Conservation (phyloP, 1,140 invertebrate genomes). For the Oreohelix idahoensis region DNA sequence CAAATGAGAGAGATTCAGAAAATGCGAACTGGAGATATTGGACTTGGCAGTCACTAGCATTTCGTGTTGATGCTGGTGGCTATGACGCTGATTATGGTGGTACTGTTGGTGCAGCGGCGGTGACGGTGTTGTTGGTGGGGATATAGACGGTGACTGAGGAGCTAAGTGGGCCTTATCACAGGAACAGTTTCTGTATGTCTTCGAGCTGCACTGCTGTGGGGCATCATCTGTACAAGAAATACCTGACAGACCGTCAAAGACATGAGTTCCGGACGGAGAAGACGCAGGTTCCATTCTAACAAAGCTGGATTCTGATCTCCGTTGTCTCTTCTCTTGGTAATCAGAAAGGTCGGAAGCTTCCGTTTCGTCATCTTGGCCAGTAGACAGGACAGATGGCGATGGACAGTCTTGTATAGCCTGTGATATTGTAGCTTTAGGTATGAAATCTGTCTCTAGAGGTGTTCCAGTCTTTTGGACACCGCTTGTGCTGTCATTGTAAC, state of each 20-base stretch:
- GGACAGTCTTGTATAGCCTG: neutral
- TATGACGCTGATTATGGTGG: neutral
- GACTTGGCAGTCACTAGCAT: neutral
- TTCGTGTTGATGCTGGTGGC: neutral
- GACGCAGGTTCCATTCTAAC: neutral
- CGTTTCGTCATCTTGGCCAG: neutral
- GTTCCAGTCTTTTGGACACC: neutral
- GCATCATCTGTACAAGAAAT: neutral
- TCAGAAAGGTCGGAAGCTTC: neutral
- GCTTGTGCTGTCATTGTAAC: neutral
- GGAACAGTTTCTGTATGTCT: neutral
- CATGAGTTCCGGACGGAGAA: neutral
- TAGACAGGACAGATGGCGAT: neutral
- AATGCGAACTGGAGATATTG: neutral
- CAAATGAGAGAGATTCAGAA: neutral
- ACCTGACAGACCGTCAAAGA: neutral
- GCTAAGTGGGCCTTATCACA: neutral
- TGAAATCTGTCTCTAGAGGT: neutral
- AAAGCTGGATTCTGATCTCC: neutral
- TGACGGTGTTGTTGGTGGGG: conserved; percentile 21
- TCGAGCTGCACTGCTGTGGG: neutral
- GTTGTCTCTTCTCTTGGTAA: neutral
- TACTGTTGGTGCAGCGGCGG: neutral
- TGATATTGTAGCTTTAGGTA: neutral
- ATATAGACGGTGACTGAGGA: neutral